phyloP scores from a whole-genome alignment of 2,797 vertebrate genomes.

The Bufotes viridis region DNA sequence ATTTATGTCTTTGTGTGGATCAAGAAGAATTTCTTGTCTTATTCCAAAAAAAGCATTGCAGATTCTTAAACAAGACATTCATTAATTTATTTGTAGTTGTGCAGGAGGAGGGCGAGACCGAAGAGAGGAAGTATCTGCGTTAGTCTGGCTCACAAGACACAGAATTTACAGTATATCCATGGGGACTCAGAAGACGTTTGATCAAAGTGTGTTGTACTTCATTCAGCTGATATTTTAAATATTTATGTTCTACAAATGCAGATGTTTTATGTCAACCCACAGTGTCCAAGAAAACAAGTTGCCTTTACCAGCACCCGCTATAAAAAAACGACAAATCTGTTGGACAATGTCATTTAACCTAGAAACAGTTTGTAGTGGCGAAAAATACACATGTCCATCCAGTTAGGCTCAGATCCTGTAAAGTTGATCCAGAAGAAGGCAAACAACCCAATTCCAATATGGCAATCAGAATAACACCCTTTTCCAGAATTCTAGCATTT shows the following conservation, averaged over 20 bases:
- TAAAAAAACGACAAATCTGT: neutral
- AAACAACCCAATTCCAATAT: too few species aligned
- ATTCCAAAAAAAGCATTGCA: constrained; percentile 22
- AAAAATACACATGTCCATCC: too few species aligned
- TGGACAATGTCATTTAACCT: too few species aligned
- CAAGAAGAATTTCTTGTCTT: neutral
- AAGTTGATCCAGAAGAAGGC: too few species aligned
- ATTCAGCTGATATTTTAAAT: neutral
- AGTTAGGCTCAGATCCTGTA: too few species aligned
- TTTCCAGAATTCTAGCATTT: too few species aligned
- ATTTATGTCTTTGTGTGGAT: constrained; percentile 17
- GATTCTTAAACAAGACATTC: constrained; percentile 2
- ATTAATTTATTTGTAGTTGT: constrained; percentile 13
- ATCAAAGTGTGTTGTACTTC: neutral
- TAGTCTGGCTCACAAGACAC: neutral
- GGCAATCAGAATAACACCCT: too few species aligned
- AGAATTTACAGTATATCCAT: neutral
- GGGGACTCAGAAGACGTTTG: neutral
- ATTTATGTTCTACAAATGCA: neutral
- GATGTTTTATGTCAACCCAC: neutral
- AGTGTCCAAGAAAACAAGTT: neutral
- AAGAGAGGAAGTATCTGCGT: neutral
- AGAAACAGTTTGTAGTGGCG: too few species aligned
- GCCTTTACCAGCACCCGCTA: neutral
- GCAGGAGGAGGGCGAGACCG: neutral